Base-by-base conservation (phyloP, 2,888 invertebrate genomes). In the Cantharis rustica region DNA sequence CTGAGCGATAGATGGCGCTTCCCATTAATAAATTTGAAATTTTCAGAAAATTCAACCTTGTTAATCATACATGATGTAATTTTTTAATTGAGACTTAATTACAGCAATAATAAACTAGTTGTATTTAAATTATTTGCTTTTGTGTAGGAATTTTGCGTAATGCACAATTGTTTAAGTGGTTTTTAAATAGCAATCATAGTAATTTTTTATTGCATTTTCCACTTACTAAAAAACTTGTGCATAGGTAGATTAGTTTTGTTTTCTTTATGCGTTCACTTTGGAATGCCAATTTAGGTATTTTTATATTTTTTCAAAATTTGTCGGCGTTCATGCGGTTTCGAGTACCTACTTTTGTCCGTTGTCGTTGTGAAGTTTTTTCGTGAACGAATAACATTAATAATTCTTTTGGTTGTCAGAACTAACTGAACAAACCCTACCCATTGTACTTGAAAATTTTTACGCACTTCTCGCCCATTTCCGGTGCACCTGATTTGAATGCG, bases 71-170 rank as follows among this genome's bases (percentile, higher is more conserved):
- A 31, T 74, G 74, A 74, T 74, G 74, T 74, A 74, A 74, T 74
- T 74, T 74, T 74, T 74, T 74, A 74, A 74, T 74, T 74, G 70
- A 63, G 31, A 20, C 74, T 69, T 74, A 74, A 74, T 74, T 74
- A 70, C 74, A 23, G 74, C 66, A 74, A 74, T 74, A 74, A 74
- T 74, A 74, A 70, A 16, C 74, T 47, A 70, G 70, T 70, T 74
- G 63, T 69, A 74, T 74, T 74, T 74, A 74, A 74, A 74, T 74
- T 74, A 69, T 74, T 74, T 74, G 74, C 73, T 70, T 74, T 74
- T 74, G 74, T 70, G 63, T 64, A 69, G 62, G 69, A 23, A 23
- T 74, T 74, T 69, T 69, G 74, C 69, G 74, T 74, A 74, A 74
- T 74, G 62, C 74, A 27, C 20, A 70, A 20, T 70, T 73, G 63